phyloP scores from a whole-genome alignment of 2,113 vertebrate genomes.

The Parotia lawesii region DNA sequence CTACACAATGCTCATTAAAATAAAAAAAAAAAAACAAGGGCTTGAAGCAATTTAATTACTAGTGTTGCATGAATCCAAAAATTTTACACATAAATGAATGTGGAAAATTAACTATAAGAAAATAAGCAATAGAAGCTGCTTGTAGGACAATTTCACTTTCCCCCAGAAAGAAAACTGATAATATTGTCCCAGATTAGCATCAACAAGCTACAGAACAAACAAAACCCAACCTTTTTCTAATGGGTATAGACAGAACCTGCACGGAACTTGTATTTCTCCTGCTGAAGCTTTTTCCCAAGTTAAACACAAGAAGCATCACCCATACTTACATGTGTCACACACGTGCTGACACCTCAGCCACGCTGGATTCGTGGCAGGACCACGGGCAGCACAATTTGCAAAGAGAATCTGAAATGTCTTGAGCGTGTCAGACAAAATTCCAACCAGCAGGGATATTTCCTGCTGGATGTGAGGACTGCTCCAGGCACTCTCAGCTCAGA shows the following conservation, averaged over 20 bases:
- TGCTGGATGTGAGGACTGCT: background rate
- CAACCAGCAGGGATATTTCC: background rate
- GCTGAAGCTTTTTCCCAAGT: background rate
- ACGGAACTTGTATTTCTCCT: background rate
- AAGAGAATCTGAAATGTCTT: background rate
- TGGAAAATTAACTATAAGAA: background rate
- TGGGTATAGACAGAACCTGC: background rate
- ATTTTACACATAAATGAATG: background rate
- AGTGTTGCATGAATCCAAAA: background rate
- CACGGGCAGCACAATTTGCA: background rate
- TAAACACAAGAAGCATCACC: background rate
- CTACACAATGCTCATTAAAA: background rate
- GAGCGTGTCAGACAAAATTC: background rate
- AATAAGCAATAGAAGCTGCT: background rate
- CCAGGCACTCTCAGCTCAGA: background rate
- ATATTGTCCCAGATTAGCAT: background rate
- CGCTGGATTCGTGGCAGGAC: background rate
- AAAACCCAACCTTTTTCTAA: background rate
- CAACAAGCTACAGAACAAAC: background rate
- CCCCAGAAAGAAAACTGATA: background rate
- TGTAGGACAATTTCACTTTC: background rate
- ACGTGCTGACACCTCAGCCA: background rate
- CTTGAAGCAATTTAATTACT: background rate
- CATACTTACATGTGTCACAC: accelerated
- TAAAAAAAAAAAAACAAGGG: background rate